phyloP scores from a whole-genome alignment of 2,888 invertebrate genomes.

The Autographa gamma region DNA sequence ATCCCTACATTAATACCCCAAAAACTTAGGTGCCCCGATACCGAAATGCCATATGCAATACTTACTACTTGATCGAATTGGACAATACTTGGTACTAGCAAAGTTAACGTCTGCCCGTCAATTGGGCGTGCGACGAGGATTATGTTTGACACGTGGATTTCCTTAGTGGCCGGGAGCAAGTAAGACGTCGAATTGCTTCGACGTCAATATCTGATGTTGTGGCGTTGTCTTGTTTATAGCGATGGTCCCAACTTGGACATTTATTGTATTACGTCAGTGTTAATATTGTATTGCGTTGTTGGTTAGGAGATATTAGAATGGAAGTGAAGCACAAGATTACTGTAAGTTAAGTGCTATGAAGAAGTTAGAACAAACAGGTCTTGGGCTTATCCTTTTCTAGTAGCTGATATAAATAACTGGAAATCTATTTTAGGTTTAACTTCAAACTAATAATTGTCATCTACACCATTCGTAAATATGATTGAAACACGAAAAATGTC shows the following conservation, averaged over 20 bases:
- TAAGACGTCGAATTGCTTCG: slow-evolving; percentile 24
- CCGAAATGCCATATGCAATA: neutral
- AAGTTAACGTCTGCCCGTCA: slow-evolving; percentile 27
- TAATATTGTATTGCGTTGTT: neutral
- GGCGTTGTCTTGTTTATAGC: neutral
- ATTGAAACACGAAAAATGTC: too few relatives aligned
- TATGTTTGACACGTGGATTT: slow-evolving; percentile 28
- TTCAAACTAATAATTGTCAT: too few relatives aligned
- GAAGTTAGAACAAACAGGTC: too few relatives aligned
- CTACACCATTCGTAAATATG: too few relatives aligned
- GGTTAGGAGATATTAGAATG: neutral
- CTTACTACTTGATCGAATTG: neutral
- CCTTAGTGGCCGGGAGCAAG: slow-evolving; percentile 9
- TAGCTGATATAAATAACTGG: too few relatives aligned
- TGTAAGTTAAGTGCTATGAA: too few relatives aligned
- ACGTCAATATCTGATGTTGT: slow-evolving; percentile 7
- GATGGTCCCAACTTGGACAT: neutral
- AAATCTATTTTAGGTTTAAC: too few relatives aligned
- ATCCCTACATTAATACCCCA: neutral
- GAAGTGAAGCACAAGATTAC: neutral
- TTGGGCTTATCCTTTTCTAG: too few relatives aligned
- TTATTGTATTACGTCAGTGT: neutral
- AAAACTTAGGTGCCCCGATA: neutral
- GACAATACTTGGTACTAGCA: slow-evolving; percentile 19
- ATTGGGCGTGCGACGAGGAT: slow-evolving; percentile 23